Evolutionary conservation across 2,113 vertebrate species (phyloP).

Genomic region (Entelurus aequoreus): DNA sequence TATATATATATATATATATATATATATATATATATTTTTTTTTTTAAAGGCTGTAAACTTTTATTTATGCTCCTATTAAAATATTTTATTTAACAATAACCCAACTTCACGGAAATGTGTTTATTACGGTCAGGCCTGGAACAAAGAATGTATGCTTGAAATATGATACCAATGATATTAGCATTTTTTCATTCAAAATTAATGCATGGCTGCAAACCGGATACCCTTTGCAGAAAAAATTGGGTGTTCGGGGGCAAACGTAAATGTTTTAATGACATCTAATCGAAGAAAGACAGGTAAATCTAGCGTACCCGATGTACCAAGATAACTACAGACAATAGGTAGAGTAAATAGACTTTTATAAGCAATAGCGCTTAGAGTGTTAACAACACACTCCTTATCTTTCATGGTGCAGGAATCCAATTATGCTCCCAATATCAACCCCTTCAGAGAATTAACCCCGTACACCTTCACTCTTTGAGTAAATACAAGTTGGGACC

Average conservation of each 20-base stretch:
- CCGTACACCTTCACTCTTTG: constrained; percentile 39
- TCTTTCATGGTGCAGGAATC: constrained; percentile 55
- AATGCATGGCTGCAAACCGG: constrained; percentile 7
- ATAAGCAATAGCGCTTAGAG: constrained; percentile 47
- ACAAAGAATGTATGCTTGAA: neutral
- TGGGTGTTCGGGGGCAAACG: constrained; percentile 1
- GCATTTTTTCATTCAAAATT: neutral
- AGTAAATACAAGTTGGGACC: constrained; percentile 51
- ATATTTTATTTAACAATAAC: too few species aligned
- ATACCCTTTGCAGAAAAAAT: constrained; percentile 31
- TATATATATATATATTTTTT: too few species aligned
- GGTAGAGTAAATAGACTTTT: constrained; percentile 42
- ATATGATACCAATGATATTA: neutral
- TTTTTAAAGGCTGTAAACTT: too few species aligned
- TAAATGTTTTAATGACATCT: constrained; percentile 34
- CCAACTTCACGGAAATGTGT: too few species aligned
- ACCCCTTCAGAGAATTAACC: constrained; percentile 65
- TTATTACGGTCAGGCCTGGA: too few species aligned
- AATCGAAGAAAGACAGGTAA: constrained; percentile 34
- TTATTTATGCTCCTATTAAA: too few species aligned
- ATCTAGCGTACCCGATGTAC: constrained; percentile 29
- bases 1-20: too few species aligned
- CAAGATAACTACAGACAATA: constrained; percentile 29
- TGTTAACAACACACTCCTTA: constrained; percentile 60
- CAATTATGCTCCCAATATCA: constrained; percentile 63